A percentile compares a stretch with the other conserved stretches of the same genome.
Conservation (phyloP, 1,140 invertebrate genomes). For the Papilio glaucus region DNA sequence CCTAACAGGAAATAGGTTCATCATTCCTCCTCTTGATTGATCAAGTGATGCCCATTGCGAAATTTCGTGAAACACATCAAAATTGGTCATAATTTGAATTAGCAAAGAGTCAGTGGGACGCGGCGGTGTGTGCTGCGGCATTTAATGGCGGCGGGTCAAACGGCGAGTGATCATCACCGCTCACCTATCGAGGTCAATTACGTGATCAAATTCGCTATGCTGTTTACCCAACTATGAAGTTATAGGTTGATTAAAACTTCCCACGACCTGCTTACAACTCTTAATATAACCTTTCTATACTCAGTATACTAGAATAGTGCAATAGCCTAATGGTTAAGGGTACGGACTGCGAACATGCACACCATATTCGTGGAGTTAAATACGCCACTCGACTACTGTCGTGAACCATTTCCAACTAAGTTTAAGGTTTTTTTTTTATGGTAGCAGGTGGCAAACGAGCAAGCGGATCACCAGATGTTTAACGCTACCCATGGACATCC, state of each 20-base stretch:
- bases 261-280: slow-evolving; percentile 9
- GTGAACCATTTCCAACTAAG: no score
- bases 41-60: neutral
- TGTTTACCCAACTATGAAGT: slow-evolving; percentile 50
- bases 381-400: no score
- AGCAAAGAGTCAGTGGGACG: neutral
- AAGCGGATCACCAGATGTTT: no score
- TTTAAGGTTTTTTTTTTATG: no score
- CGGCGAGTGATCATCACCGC: slow-evolving; percentile 4
- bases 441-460: no score
- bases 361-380: no score
- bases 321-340: neutral
- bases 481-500: no score
- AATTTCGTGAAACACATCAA: slow-evolving; percentile 4
- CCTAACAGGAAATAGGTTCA: no score
- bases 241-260: slow-evolving; percentile 40
- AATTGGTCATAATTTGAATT: neutral
- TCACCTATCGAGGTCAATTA: slow-evolving; percentile 53
- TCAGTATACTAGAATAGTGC: neutral
- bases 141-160: neutral
- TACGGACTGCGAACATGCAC: no score
- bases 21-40: no score
- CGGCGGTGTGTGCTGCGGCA: neutral
- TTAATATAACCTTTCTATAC: neutral
- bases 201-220: slow-evolving; percentile 49